Base-by-base conservation (phyloP, 2,888 invertebrate genomes). In the Brachyopa scutellaris region DNA sequence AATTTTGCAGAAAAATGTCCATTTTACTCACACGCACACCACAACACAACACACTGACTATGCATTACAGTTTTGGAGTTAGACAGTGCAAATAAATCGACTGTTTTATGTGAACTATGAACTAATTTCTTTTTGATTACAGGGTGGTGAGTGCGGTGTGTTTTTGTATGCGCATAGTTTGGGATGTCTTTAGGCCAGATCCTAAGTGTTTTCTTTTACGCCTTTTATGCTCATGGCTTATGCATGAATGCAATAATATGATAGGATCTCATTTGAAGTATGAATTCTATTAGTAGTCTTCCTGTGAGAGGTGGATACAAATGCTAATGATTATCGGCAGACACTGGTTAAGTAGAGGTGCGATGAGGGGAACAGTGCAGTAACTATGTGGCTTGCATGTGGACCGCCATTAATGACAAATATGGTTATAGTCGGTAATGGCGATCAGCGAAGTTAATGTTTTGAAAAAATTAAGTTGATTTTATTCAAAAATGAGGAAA, bases 41-140 rank as follows among this genome's bases (percentile, higher is more conserved):
- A 15, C 13, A 4, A 45, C n/a, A n/a, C n/a, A n/a, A n/a, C n/a
- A n/a, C n/a, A n/a, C n/a, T n/a, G 15, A 42, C 61, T 31, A 42
- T 61, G 26, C 26, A 26, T 26, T 26, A 26, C 57, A 29, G 47
- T 55, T 55, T 45, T 7, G 38, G 33, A 47, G 47, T 38, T 57
- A n/a, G 49, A 49, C 47, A 7, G 29, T 15, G 38, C 38, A 47
- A 47, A 72, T 53, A 53, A 42, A 72, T 72, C 7, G 57, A 40
- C 23, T 49, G 47, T 66, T 57, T 55, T 55, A 49, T 66, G 57
- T 40, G n/a, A n/a, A n/a, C n/a, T n/a, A n/a, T 45, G 29, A 40
- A 23, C 74, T 74, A 74, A 74, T 74, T 74, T 31, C 66, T 57
- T 74, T 74, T 74, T 74, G 64, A 74, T 74, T 74, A 74, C 64